Conservation (phyloP, 2,113 vertebrate species). For the Oncorhynchus kisutch region DNA sequence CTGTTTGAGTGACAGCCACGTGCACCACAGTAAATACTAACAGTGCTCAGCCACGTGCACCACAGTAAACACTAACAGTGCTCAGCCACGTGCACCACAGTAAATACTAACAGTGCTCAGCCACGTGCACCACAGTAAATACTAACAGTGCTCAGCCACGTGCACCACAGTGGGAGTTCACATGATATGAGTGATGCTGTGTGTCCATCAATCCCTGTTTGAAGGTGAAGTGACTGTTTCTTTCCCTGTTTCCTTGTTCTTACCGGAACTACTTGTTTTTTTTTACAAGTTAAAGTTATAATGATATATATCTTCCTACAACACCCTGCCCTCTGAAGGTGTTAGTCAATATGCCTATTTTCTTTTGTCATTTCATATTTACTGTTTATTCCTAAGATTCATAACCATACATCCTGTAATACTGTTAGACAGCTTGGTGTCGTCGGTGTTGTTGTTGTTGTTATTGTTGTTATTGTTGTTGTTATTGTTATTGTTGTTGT, state of each 20-base stretch:
- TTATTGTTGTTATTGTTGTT: neutral
- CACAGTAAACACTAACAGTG: no score
- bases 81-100: no score
- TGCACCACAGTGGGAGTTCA: neutral
- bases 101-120: no score
- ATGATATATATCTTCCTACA: neutral
- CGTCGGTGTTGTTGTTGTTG: neutral
- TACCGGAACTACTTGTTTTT: no score
- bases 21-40: no score
- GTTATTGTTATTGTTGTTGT: neutral
- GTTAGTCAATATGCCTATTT: neutral
- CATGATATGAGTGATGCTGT: slow-evolving; percentile 37
- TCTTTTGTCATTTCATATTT: neutral
- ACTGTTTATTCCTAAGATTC: slow-evolving; percentile 21
- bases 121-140: no score
- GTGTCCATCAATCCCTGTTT: slow-evolving; percentile 28
- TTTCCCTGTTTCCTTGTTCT: slow-evolving; percentile 27
- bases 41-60: no score
- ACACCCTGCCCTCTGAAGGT: neutral
- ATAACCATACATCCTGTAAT: neutral
- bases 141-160: no score
- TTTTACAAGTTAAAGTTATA: neutral
- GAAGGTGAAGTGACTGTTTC: slow-evolving; percentile 23
- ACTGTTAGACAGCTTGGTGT: neutral
- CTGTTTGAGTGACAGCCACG: slow-evolving; percentile 47